Conservation (phyloP, 1,140 invertebrate genomes). For the Caenorhabditis tropicalis region DNA sequence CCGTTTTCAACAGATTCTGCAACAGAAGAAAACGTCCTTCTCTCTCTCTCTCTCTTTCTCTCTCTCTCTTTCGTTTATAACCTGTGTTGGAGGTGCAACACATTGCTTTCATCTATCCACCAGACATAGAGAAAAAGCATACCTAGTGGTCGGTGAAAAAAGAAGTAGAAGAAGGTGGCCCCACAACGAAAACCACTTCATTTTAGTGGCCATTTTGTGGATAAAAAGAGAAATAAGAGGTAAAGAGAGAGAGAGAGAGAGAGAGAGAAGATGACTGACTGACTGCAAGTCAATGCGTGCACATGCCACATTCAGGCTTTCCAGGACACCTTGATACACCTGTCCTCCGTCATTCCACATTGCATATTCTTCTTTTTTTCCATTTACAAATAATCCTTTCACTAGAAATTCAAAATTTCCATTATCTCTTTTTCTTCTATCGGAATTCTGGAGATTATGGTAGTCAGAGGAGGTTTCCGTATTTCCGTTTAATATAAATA, state of each 20-base stretch:
- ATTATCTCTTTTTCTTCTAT: no score
- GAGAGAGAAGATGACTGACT: neutral
- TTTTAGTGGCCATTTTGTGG: conserved; percentile 36
- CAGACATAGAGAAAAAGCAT: conserved; percentile 9
- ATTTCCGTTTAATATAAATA: no score
- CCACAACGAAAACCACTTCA: conserved; percentile 19
- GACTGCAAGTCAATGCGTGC: neutral
- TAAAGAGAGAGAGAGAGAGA: neutral
- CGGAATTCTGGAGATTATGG: no score
- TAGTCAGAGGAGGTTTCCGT: no score
- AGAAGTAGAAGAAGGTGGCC: neutral
- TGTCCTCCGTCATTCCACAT: neutral
- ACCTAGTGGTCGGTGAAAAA: neutral
- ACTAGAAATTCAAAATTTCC: no score
- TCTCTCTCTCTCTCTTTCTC: neutral
- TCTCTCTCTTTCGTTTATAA: neutral
- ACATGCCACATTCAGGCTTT: conserved; percentile 30
- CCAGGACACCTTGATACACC: conserved; percentile 5
- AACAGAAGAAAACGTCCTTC: neutral
- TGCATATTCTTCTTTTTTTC: neutral
- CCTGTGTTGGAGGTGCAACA: conserved; percentile 11
- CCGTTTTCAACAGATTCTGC: neutral
- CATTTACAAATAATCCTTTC: no score
- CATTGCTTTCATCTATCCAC: neutral
- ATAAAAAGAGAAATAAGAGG: neutral